Evolutionary conservation across 2,113 vertebrate genomes (phyloP), one percentile per base, ranked within the genome.

Genomic region (Chlorodrepanis virens): DNA sequence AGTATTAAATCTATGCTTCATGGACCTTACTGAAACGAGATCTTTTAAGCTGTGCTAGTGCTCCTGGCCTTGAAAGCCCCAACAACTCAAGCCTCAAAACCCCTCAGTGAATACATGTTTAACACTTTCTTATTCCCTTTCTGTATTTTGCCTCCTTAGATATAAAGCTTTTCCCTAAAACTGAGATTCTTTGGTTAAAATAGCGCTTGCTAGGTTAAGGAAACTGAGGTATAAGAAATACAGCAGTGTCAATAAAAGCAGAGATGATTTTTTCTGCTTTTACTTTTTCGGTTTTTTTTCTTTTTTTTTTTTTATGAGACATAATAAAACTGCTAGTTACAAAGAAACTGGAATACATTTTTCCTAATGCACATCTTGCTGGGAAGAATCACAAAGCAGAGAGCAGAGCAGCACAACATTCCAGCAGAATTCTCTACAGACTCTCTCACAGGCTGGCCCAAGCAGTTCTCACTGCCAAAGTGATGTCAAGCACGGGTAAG

Each of bases 401-500:
- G 47, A 95, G 72, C 44, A 65, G 78, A 93, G 40, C 0, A 74
- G 31, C 54, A 17, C 60, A 75, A 71, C 53, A 81, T 75, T 95
- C 83, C 83, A 92, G 40, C 31, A 33, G 25, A 95, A 87, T 87
- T 93, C 78, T 86, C 96, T 83, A 45, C 69, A 87, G 93, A 78
- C 63, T 92, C 40, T 33, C 88, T 93, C 49, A 40, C n/a, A 96
- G 56, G 64, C 88, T 95, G 94, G 60, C 71, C 7, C 9, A 86
- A 87, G 40, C 11, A 8, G 2, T 64, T 94, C 84, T 44, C 63
- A n/a, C 28, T 86, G 86, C 90, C 83, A 86, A 81, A 94, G 52
- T 89, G 86, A 95, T 79, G 90, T 96, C 68, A 93, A 60, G 60
- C 33, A 70, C 9, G 64, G 85, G 64, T 93, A 88, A 89, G 83